A percentile compares a stretch with the other conserved stretches of the same genome.
These are phyloP conservation scores for Ornithoptera alexandrae DNA, from an alignment of 2,888 invertebrate species.

Conservation along the genomic window DNA sequence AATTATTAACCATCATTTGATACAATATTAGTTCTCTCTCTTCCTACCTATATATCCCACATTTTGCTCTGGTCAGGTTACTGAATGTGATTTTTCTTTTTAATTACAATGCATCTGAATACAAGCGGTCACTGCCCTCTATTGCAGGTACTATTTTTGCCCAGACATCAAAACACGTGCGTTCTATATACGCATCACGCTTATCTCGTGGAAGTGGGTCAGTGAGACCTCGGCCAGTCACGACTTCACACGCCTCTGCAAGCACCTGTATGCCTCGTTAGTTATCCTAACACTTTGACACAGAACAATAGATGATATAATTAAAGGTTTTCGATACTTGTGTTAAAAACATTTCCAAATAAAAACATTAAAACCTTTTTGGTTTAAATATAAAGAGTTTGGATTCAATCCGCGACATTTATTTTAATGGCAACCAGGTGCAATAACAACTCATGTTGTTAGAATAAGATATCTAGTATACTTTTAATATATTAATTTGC, in stretches of 20 bases:
- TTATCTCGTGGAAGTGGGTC: conserved; percentile 25
- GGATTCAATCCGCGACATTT: neutral
- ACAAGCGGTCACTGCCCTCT: neutral
- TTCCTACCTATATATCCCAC: no score
- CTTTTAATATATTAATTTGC: no score
- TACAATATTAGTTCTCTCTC: no score
- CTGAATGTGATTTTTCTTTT: neutral
- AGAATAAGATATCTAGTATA: no score
- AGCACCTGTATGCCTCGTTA: conserved; percentile 6
- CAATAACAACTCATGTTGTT: no score
- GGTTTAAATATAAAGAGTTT: neutral
- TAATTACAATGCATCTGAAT: neutral
- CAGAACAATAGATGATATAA: conserved; percentile 11
- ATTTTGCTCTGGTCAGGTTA: no score
- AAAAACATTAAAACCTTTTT: neutral
- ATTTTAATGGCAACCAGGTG: no score
- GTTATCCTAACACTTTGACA: conserved; percentile 17
- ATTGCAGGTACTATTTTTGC: conserved; percentile 3
- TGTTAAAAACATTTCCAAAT: neutral
- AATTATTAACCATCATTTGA: no score
- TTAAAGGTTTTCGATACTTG: conserved; percentile 6
- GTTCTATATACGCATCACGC: conserved; percentile 16
- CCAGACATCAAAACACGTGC: conserved; percentile 18
- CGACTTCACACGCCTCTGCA: conserved; percentile 28
- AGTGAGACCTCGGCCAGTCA: conserved; percentile 26